These are phyloP conservation scores for Amphibalanus amphitrite DNA, from an alignment of 1,140 invertebrate genomes.

Conservation along the genomic window DNA sequence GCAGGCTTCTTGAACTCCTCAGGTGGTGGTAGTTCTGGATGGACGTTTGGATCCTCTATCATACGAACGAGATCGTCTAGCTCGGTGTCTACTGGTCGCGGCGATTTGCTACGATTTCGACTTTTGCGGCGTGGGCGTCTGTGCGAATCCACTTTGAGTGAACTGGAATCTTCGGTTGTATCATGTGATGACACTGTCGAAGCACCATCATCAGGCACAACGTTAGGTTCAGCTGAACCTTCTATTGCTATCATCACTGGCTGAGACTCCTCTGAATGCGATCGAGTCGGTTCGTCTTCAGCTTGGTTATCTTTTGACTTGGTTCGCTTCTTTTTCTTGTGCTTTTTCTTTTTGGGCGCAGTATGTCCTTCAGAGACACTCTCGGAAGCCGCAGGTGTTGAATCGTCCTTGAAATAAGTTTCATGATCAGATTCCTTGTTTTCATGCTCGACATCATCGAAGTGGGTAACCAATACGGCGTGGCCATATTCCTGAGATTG, in stretches of 20 bases:
- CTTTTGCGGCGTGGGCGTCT: neutral
- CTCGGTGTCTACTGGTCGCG: neutral
- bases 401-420: neutral
- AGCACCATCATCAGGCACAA: neutral
- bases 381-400: no score
- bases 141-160: neutral
- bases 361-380: neutral
- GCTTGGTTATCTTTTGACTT: neutral
- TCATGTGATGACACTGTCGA: neutral
- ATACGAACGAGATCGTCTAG: neutral
- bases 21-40: neutral
- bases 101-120: neutral
- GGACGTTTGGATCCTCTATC: neutral
- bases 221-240: neutral
- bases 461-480: neutral
- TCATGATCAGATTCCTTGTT: neutral
- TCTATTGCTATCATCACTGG: no score
- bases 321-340: neutral
- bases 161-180: neutral
- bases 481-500: neutral
- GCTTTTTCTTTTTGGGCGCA: neutral
- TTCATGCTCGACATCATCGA: neutral
- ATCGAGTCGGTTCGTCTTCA: no score
- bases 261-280: no score
- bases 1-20: neutral